Evolutionary conservation across 1,140 invertebrate genomes (phyloP).

Genomic region (Sinonovacula constricta): DNA sequence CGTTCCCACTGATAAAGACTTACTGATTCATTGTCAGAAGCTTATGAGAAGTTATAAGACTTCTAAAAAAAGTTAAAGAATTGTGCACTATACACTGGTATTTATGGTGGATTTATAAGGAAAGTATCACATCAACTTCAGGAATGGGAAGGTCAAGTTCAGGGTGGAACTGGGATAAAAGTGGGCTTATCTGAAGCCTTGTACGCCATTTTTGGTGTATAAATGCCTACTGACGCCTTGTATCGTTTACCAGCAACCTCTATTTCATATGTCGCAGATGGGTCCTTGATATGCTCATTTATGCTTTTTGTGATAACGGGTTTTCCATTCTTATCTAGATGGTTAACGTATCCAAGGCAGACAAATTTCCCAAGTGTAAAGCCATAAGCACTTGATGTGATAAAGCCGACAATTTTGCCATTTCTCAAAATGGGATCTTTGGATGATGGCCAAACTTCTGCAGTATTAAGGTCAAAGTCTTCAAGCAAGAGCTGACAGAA

Average conservation of each 20-base stretch:
- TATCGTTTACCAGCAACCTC: conserved; percentile 94
- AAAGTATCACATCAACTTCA: too few species aligned
- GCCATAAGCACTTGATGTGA: conserved; percentile 97
- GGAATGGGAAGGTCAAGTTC: too few species aligned
- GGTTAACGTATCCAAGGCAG: conserved; percentile 94
- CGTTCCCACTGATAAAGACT: too few species aligned
- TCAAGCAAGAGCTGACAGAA: conserved; percentile 93
- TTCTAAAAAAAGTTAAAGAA: too few species aligned
- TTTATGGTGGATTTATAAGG: too few species aligned
- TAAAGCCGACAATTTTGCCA: conserved; percentile 93
- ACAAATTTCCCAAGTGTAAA: conserved; percentile 92
- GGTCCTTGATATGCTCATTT: conserved; percentile 87
- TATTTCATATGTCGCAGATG: conserved; percentile 94
- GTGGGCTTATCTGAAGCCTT: conserved; percentile 54
- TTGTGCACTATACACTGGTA: too few species aligned
- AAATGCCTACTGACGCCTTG: conserved; percentile 84
- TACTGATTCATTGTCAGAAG: too few species aligned
- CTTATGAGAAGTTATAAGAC: too few species aligned
- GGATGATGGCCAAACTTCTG: conserved; percentile 98
- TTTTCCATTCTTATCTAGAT: conserved; percentile 81
- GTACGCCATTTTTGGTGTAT: conserved; percentile 78
- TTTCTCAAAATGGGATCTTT: conserved; percentile 94
- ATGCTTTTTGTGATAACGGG: conserved; percentile 87
- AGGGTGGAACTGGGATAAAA: conserved; percentile 61
- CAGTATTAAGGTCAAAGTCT: conserved; percentile 94